These are phyloP conservation scores for Platichthys flesus DNA, from an alignment of 2,113 vertebrate species.

Conservation along the genomic window DNA sequence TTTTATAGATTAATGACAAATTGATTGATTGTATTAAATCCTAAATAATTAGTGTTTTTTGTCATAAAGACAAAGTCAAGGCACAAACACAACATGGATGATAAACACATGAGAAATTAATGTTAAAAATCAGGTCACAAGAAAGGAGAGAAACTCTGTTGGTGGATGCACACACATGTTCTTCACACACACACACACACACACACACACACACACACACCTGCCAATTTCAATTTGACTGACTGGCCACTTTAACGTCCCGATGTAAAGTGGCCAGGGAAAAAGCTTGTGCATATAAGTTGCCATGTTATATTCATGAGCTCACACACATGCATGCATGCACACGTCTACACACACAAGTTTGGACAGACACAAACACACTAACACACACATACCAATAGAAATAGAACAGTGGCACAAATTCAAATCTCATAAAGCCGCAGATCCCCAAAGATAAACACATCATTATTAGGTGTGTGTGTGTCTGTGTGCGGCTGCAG, in stretches of 20 bases:
- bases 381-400: neutral
- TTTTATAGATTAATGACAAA: too few species aligned
- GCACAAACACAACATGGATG: too few species aligned
- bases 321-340: neutral
- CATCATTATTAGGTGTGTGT: slow-evolving; percentile 21
- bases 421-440: slow-evolving; percentile 16
- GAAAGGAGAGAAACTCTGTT: too few species aligned
- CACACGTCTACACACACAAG: neutral
- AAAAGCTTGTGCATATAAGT: neutral
- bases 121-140: too few species aligned
- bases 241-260: neutral
- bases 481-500: neutral
- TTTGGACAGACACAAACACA: neutral
- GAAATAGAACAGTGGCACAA: neutral
- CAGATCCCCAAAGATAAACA: slow-evolving; percentile 21
- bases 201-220: neutral
- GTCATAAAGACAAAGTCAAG: too few species aligned
- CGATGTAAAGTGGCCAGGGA: neutral
- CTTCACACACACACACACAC: too few species aligned
- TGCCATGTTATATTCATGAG: neutral
- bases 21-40: too few species aligned
- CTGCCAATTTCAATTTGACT: slow-evolving; percentile 1
- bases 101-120: too few species aligned
- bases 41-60: too few species aligned
- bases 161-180: too few species aligned